Percentiles rank a stretch among this genome's conserved stretches.
These are phyloP conservation scores for Halesus radiatus DNA, from an alignment of 1,140 invertebrate species.

Conservation along the genomic window DNA sequence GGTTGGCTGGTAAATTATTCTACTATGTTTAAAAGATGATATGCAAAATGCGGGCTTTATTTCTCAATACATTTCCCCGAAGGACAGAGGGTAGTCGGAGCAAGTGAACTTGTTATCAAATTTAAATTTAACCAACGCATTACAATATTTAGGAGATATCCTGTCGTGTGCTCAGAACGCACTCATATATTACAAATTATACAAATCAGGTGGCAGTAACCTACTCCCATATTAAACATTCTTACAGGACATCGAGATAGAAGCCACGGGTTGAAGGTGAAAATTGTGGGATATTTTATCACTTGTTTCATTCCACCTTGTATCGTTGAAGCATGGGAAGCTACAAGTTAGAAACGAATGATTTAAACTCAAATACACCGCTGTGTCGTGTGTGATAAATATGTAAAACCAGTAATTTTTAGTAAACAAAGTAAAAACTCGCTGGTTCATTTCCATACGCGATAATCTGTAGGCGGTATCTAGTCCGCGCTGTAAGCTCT, in stretches of 20 bases:
- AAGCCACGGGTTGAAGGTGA: too few relatives aligned
- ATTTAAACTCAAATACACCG: slow-evolving; percentile 6
- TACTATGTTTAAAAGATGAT: slow-evolving; percentile 35
- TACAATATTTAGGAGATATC: slow-evolving; percentile 17
- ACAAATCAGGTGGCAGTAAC: too few relatives aligned
- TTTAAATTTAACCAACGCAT: slow-evolving; percentile 33
- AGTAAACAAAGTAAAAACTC: background rate
- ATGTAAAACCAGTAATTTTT: slow-evolving; percentile 10
- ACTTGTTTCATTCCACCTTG: too few relatives aligned
- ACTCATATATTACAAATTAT: too few relatives aligned
- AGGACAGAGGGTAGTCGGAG: slow-evolving; percentile 15
- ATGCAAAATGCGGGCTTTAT: slow-evolving; percentile 25
- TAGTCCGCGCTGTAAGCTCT: background rate
- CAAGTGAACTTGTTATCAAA: slow-evolving; percentile 23
- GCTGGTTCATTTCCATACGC: slow-evolving; percentile 13
- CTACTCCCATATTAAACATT: too few relatives aligned
- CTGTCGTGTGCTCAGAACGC: too few relatives aligned
- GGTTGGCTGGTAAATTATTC: background rate
- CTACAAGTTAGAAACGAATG: too few relatives aligned
- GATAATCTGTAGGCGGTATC: slow-evolving; percentile 9
- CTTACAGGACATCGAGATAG: too few relatives aligned
- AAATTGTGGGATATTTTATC: too few relatives aligned
- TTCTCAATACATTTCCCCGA: background rate
- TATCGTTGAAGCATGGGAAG: too few relatives aligned
- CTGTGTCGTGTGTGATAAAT: background rate